These are phyloP conservation scores for Aptenodytes patagonicus DNA, from an alignment of 2,113 vertebrate genomes.

Conservation along the genomic window DNA sequence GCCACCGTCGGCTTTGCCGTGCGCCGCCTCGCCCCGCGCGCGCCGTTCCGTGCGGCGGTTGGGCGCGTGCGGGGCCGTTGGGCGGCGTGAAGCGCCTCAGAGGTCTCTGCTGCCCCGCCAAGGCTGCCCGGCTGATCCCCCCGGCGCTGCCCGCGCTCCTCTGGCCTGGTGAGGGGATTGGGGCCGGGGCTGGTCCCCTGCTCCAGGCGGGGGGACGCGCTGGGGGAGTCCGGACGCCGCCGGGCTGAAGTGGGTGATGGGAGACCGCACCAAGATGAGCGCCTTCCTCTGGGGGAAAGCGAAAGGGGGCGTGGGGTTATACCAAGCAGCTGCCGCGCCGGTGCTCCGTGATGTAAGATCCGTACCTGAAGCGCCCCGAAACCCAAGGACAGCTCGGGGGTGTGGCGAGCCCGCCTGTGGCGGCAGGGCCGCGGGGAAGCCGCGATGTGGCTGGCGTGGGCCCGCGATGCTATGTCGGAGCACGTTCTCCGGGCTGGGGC, in stretches of 20 bases:
- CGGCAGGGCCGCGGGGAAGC: background rate
- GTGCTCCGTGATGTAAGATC: rapidly evolving
- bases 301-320: background rate
- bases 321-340: background rate
- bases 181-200: no score
- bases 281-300: background rate
- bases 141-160: no score
- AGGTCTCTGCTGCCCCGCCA: rapidly evolving
- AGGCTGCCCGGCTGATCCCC: no score
- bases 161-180: rapidly evolving
- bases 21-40: background rate
- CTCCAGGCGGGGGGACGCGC: rapidly evolving
- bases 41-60: background rate
- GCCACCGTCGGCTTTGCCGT: no score
- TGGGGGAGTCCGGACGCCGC: background rate
- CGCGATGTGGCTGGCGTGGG: no score
- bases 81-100: background rate
- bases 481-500: rapidly evolving
- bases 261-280: rapidly evolving
- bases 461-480: rapidly evolving
- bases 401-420: background rate
- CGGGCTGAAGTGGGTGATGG: rapidly evolving
- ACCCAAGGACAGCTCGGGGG: rapidly evolving
- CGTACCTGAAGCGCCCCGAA: no score
- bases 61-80: background rate